Base-by-base conservation (phyloP, 1,140 invertebrate species). In the Armadillidium nasatum region DNA sequence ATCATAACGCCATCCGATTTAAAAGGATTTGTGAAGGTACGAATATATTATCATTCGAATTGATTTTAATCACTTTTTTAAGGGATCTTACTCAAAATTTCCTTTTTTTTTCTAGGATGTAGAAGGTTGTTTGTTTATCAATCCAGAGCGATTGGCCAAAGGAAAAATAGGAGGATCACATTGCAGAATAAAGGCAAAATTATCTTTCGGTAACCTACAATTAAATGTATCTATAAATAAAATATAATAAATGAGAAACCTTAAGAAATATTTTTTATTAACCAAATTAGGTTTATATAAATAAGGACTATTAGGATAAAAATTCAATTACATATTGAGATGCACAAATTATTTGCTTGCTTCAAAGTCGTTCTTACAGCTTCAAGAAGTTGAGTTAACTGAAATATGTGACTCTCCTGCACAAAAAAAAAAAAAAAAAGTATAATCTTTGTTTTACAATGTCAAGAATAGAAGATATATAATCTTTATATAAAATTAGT, bases 1-100 rank as follows among this genome's bases (percentile, higher is more conserved):
- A 84, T 97, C 0, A 85, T 97, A 67, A 83, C 94, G 78, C 94
- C 94, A 4, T 95, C 94, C 10, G 90, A 93, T 83, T 89, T 96
- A 74, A 88, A 90, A 84, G 88, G 91, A 83, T 96, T 95, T 84
- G 88, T 92, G 67, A 94, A 92, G 87, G 91, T 91, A 15, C 7
- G 6, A 33, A 33, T 33, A 33, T 33, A n/a, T 33, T 33, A 3
- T 60, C 7, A 60, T 7, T 60, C 19, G 1, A 33, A 33, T 33
- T 3, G 33, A 1, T 33, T 33, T 60, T 7, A 13, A 3, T 7
- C 7, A 60, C 7, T 60, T 84, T 83, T 71, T 74, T 70, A 22
- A 21, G 15, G 21, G 66, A 76, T 13, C 73, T n/a, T n/a, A 21
- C 79, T n/a, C n/a, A n/a, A 71, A 67, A 23, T 70, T 78, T n/a